phyloP scores from a whole-genome alignment of 2,888 invertebrate genomes.

The Dicyrtomina minuta region DNA sequence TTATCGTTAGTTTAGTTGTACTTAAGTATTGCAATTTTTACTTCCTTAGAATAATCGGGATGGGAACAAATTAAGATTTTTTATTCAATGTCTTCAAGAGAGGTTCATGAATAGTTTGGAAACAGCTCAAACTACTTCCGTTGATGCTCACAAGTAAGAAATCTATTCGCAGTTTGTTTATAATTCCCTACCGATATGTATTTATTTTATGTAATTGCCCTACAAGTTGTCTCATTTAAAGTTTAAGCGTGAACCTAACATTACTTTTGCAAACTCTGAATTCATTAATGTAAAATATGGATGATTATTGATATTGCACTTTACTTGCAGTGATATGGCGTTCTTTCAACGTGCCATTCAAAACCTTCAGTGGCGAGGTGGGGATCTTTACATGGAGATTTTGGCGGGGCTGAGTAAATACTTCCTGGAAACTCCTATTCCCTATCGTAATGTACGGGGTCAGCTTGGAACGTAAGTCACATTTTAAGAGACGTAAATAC shows the following conservation, averaged over 20 bases:
- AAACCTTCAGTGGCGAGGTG: conserved; percentile 51
- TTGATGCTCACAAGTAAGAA: conserved; percentile 50
- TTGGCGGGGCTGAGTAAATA: conserved; percentile 47
- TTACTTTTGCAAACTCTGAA: background rate
- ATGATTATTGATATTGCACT: background rate
- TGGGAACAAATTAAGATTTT: conserved; percentile 51
- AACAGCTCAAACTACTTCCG: conserved; percentile 51
- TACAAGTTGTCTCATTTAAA: background rate
- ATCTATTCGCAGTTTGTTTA: no score
- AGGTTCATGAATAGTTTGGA: conserved; percentile 50
- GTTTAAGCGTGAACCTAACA: background rate
- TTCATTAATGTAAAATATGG: background rate
- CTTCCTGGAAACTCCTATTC: conserved; percentile 51
- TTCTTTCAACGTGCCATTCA: conserved; percentile 48
- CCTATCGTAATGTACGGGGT: conserved; percentile 51
- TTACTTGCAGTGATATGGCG: conserved; percentile 47
- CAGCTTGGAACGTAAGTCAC: conserved; percentile 46
- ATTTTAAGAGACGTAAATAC: background rate
- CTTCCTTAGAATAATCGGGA: conserved; percentile 47
- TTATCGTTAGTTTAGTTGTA: no score
- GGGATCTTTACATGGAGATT: conserved; percentile 47
- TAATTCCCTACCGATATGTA: no score
- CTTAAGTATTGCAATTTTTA: background rate
- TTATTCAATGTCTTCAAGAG: conserved; percentile 49
- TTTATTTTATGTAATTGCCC: background rate